Conservation (phyloP, 1,140 invertebrate genomes). For the Drosophila burlai region DNA sequence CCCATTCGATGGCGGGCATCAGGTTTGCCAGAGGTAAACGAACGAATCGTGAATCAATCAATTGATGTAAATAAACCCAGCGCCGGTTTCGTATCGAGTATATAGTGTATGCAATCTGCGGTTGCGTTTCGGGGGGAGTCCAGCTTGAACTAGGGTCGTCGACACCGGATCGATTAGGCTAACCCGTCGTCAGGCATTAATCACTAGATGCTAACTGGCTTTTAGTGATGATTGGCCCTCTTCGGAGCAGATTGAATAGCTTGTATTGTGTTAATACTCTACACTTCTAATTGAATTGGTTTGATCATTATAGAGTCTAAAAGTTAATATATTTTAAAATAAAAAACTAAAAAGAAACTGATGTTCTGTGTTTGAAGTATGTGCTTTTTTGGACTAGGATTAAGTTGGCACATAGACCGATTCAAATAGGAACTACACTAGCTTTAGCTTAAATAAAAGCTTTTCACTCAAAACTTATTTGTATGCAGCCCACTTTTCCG, state of each 20-base stretch:
- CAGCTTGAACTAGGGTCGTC: slow-evolving; percentile 25
- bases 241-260: background rate
- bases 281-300: background rate
- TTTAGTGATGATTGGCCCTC: background rate
- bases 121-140: slow-evolving; percentile 12
- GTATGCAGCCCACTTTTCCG: background rate
- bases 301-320: background rate
- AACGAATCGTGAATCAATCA: slow-evolving; percentile 59
- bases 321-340: no score
- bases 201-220: background rate
- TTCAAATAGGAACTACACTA: no score
- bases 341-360: no score
- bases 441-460: no score
- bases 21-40: slow-evolving; percentile 65
- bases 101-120: slow-evolving; percentile 17
- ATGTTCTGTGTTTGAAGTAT: background rate
- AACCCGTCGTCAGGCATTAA: slow-evolving; percentile 1
- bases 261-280: background rate
- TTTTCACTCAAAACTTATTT: background rate
- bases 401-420: no score
- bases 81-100: slow-evolving; percentile 4
- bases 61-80: slow-evolving; percentile 38
- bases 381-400: background rate
- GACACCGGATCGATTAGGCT: slow-evolving; percentile 24
- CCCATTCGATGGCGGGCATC: slow-evolving; percentile 35